These are phyloP conservation scores for Latheticus oryzae DNA, from an alignment of 2,888 invertebrate species.

Conservation along the genomic window DNA sequence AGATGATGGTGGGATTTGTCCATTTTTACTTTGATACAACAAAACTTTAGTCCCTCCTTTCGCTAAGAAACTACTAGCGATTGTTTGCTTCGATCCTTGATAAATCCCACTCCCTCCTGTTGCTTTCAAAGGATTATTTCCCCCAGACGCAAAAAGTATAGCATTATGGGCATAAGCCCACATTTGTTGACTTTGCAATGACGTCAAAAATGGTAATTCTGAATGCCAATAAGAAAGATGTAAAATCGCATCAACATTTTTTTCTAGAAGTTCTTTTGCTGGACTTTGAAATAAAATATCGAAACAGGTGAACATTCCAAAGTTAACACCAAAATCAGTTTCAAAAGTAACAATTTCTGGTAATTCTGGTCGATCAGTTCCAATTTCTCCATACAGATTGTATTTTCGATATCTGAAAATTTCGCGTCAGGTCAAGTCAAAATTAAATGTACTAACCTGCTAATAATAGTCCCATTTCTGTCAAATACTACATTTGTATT, in stretches of 20 bases:
- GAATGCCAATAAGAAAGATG: slow-evolving; percentile 85
- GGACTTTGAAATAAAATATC: slow-evolving; percentile 83
- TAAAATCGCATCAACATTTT: slow-evolving; percentile 69
- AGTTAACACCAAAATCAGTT: slow-evolving; percentile 12
- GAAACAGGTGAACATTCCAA: slow-evolving; percentile 11
- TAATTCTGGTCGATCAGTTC: neutral
- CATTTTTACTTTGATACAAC: neutral
- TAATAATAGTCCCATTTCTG: neutral
- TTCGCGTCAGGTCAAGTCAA: too few relatives aligned
- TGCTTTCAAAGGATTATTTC: slow-evolving; percentile 72
- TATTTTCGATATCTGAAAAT: slow-evolving; percentile 8
- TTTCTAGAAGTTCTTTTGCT: slow-evolving; percentile 67
- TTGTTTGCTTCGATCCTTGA: slow-evolving; percentile 55
- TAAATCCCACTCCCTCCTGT: slow-evolving; percentile 82
- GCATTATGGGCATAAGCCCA: slow-evolving; percentile 77
- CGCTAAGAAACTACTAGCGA: neutral
- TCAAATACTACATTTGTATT: neutral
- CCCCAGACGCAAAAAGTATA: slow-evolving; percentile 78
- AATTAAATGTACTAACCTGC: too few relatives aligned
- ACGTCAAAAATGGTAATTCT: slow-evolving; percentile 80
- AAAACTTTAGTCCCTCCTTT: slow-evolving; percentile 9
- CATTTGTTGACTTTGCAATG: slow-evolving; percentile 76
- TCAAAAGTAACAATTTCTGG: neutral
- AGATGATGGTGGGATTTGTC: neutral
- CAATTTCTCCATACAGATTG: slow-evolving; percentile 2